These are phyloP conservation scores for Bucorvus abyssinicus DNA, from an alignment of 2,797 vertebrate genomes.

Conservation along the genomic window DNA sequence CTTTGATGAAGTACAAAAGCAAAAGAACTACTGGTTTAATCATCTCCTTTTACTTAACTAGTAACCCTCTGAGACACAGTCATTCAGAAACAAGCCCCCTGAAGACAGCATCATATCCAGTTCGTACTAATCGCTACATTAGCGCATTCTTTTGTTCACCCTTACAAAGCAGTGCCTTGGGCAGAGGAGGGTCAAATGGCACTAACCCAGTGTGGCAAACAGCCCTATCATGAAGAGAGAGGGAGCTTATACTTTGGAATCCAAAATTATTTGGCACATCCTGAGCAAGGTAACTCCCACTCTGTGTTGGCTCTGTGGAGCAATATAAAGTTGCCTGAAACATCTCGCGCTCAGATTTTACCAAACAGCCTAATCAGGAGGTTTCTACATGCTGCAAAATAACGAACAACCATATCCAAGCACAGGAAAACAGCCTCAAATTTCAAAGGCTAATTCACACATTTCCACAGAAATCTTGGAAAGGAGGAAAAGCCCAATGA, in stretches of 20 bases:
- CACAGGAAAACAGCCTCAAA: not conserved
- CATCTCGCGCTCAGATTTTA: not conserved
- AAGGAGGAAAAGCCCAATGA: not conserved
- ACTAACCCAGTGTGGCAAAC: not conserved
- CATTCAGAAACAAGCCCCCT: not conserved
- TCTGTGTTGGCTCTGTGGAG: slow-evolving; percentile 3
- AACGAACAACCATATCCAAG: not conserved
- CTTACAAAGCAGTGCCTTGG: accelerated
- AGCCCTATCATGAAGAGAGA: not conserved
- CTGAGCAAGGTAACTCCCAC: not conserved
- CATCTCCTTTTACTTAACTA: not conserved
- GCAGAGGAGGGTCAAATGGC: accelerated
- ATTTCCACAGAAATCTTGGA: not conserved
- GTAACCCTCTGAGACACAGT: not conserved
- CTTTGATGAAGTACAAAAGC: not conserved
- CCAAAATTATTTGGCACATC: slow-evolving; percentile 23
- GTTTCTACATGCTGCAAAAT: not conserved
- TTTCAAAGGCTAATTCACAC: not conserved
- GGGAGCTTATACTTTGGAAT: not conserved
- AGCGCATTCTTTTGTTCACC: not conserved
- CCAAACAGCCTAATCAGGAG: not conserved
- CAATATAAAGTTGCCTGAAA: not conserved
- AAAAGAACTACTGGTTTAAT: not conserved
- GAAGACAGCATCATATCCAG: not conserved
- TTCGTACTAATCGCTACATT: not conserved